phyloP scores from a whole-genome alignment of 1,140 invertebrate genomes.

The Trinorchestia longiramus region DNA sequence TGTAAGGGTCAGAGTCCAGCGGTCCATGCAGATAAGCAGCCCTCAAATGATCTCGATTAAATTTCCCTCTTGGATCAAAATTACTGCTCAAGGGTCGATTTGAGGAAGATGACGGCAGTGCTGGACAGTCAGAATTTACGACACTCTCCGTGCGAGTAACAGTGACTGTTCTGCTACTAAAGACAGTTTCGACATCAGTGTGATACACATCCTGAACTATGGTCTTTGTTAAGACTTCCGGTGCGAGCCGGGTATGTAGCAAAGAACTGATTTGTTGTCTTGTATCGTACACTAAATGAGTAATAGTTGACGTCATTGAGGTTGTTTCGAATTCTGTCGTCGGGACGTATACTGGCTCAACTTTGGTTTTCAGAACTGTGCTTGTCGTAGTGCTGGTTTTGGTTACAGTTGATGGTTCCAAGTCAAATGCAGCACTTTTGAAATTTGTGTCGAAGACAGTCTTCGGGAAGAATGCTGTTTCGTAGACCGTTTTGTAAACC shows the following conservation, averaged over 20 bases:
- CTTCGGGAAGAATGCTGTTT: slow-evolving; percentile 42
- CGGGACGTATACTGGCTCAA: slow-evolving; percentile 20
- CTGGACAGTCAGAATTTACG: slow-evolving; percentile 12
- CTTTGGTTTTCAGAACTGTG: neutral
- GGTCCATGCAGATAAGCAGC: neutral
- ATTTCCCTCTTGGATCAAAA: slow-evolving; percentile 16
- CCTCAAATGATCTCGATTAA: neutral
- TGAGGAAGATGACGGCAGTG: neutral
- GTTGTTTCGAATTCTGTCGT: slow-evolving; percentile 10
- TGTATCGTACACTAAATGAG: slow-evolving; percentile 23
- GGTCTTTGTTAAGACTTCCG: neutral
- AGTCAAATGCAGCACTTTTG: neutral
- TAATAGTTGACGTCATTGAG: slow-evolving; percentile 16
- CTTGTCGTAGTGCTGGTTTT: slow-evolving; percentile 13
- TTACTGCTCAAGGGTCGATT: neutral
- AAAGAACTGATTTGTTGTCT: neutral
- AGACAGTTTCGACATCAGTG: slow-evolving; percentile 23
- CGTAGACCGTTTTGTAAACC: slow-evolving; percentile 22
- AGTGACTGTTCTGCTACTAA: slow-evolving; percentile 4
- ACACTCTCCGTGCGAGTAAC: neutral
- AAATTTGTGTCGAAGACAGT: slow-evolving; percentile 39
- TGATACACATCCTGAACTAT: slow-evolving; percentile 24
- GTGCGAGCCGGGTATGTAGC: neutral
- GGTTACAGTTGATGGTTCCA: slow-evolving; percentile 7
- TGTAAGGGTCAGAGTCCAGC: neutral